A percentile compares a stretch with the other conserved stretches of the same genome.
Conservation (phyloP, 2,888 invertebrate genomes). For the Rhopalosiphum nymphaeae region DNA sequence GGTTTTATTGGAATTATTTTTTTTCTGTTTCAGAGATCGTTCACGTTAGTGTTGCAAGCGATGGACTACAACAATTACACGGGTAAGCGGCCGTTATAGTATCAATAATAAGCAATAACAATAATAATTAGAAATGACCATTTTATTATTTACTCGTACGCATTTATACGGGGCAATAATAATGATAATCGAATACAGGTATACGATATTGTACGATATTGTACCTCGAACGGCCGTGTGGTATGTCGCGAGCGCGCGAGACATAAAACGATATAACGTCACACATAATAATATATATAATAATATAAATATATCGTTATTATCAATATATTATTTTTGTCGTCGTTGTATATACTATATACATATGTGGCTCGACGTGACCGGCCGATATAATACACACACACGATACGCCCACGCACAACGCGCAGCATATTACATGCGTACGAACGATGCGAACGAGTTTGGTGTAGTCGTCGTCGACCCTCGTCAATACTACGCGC, state of each 20-base stretch:
- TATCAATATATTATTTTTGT: conserved; percentile 10
- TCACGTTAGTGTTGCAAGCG: conserved; percentile 92
- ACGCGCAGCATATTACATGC: not conserved
- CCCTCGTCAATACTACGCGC: conserved; percentile 16
- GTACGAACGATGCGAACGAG: conserved; percentile 32
- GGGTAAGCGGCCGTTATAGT: conserved; percentile 72
- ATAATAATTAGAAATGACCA: conserved; percentile 26
- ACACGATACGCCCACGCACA: not conserved
- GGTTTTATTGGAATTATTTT: conserved; percentile 64
- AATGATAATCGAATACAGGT: not conserved
- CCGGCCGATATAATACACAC: not conserved
- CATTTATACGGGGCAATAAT: not conserved
- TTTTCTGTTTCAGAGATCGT: conserved; percentile 83
- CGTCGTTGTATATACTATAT: not conserved
- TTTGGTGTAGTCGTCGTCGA: conserved; percentile 31
- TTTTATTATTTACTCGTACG: not conserved
- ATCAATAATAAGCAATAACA: not conserved
- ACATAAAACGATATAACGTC: not conserved
- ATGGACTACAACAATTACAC: conserved; percentile 86
- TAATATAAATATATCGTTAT: not conserved
- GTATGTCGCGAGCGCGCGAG: not conserved
- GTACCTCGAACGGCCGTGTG: not conserved
- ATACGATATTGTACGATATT: too few species aligned
- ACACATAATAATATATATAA: not conserved
- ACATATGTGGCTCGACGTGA: conserved; percentile 23